Evolutionary conservation across 2,797 vertebrate genomes (phyloP).

Genomic region (Pempheris klunzingeri): DNA sequence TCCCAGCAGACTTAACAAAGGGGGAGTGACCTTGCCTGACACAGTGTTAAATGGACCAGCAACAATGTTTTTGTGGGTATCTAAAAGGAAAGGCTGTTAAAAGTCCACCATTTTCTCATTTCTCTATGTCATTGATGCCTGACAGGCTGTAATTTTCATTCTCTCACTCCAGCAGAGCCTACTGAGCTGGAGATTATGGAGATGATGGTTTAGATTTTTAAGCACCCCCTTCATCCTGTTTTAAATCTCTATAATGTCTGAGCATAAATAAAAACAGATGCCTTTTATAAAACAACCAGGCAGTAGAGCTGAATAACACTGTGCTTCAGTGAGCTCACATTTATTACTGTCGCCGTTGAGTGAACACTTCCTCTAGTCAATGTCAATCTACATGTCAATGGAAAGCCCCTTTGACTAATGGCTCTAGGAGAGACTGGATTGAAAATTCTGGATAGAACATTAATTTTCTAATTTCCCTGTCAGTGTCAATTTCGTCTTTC

Average conservation of each 20-base stretch:
- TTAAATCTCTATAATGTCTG: constrained; percentile 78
- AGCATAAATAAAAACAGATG: constrained; percentile 84
- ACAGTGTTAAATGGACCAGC: constrained; percentile 88
- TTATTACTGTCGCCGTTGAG: constrained; percentile 67
- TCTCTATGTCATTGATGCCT: constrained; percentile 90
- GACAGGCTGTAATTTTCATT: constrained; percentile 92
- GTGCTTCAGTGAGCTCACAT: constrained; percentile 73
- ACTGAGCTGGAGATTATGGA: constrained; percentile 91
- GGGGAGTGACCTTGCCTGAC: constrained; percentile 89
- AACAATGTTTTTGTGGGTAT: constrained; percentile 81
- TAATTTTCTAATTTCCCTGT: constrained; percentile 74
- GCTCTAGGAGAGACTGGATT: constrained; percentile 45
- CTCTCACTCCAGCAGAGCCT: constrained; percentile 89
- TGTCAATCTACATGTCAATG: constrained; percentile 72
- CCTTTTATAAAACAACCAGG: constrained; percentile 76
- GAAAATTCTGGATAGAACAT: constrained; percentile 66
- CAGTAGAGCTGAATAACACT: constrained; percentile 69
- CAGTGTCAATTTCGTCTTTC: constrained; percentile 72
- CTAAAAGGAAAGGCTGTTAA: constrained; percentile 84
- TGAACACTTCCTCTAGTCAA: constrained; percentile 75
- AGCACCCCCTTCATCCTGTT: constrained; percentile 75
- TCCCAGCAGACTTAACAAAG: constrained; percentile 83
- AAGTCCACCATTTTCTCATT: constrained; percentile 91
- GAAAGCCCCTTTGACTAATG: constrained; percentile 70
- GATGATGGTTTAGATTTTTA: constrained; percentile 86